Percentiles rank a stretch among this genome's conserved stretches.
Evolutionary conservation across 1,140 invertebrate species (phyloP).

Genomic region (Ganaspis sp.): DNA sequence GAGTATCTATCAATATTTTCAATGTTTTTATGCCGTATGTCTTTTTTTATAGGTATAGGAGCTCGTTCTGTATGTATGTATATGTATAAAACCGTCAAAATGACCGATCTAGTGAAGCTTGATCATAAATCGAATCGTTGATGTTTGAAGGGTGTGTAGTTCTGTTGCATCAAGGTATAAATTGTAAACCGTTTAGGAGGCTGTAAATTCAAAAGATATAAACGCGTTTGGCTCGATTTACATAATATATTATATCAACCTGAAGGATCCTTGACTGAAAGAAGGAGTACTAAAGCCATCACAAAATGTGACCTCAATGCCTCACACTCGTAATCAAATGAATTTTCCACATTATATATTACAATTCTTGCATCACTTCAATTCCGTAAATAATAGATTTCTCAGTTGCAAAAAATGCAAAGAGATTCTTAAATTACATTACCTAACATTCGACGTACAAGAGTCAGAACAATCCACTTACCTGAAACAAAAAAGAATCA

Average conservation of each 20-base stretch:
- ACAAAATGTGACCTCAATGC: neutral
- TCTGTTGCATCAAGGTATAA: neutral
- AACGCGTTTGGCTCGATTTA: neutral
- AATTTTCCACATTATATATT: neutral
- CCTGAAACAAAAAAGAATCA: neutral
- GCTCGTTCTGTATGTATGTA: no score
- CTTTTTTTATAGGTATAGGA: no score
- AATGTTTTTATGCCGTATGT: no score
- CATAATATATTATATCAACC: neutral
- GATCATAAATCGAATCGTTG: no score
- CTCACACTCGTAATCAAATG: neutral
- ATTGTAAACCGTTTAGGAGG: neutral
- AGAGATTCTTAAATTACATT: neutral
- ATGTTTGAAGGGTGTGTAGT: no score
- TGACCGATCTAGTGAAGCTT: no score
- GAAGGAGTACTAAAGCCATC: neutral
- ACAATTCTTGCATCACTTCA: neutral
- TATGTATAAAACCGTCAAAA: no score
- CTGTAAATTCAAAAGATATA: constrained; percentile 1
- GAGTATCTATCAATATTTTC: no score
- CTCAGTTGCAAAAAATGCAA: neutral
- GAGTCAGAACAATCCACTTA: neutral
- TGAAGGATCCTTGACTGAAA: neutral
- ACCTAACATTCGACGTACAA: neutral
- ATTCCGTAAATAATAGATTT: neutral